Conservation (phyloP, 2,888 invertebrate species). For the Caenorhabditis japonica region DNA sequence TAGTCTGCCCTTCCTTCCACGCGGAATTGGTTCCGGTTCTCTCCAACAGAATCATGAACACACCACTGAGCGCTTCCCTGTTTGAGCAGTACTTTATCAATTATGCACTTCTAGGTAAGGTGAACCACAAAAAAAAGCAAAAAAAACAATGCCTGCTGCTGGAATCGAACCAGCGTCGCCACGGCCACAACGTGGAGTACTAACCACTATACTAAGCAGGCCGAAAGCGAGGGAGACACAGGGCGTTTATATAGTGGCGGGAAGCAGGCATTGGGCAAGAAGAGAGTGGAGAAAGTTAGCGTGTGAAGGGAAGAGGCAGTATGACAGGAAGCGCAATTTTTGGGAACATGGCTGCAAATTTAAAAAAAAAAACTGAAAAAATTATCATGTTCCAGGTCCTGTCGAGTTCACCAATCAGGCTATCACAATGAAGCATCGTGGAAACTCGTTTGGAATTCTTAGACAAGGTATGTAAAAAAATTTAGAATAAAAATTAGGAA, state of each 20-base stretch:
- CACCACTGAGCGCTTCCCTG: constrained; percentile 74
- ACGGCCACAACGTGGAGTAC: constrained; percentile 76
- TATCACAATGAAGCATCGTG: constrained; percentile 69
- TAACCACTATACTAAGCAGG: constrained; percentile 73
- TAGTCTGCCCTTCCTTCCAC: constrained; percentile 75
- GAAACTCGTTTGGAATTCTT: constrained; percentile 76
- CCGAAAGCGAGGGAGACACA: constrained; percentile 35
- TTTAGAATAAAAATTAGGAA: too few species aligned
- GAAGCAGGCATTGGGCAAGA: not conserved
- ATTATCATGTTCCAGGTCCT: constrained; percentile 54
- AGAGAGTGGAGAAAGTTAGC: not conserved
- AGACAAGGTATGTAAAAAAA: constrained; percentile 71
- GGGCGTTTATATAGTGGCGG: constrained; percentile 20
- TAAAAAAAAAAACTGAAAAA: too few species aligned
- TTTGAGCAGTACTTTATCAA: constrained; percentile 77
- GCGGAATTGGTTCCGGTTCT: constrained; percentile 76
- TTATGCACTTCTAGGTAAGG: constrained; percentile 70
- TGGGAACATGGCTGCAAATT: too few species aligned
- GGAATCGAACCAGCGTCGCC: constrained; percentile 74
- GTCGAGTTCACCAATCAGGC: constrained; percentile 64
- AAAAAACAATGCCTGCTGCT: constrained; percentile 50
- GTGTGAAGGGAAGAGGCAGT: not conserved
- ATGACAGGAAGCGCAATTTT: too few species aligned
- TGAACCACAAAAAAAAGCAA: not conserved
- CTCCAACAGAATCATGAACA: constrained; percentile 75